Base-by-base conservation (phyloP, 2,888 invertebrate genomes). In the Athalia circularis region DNA sequence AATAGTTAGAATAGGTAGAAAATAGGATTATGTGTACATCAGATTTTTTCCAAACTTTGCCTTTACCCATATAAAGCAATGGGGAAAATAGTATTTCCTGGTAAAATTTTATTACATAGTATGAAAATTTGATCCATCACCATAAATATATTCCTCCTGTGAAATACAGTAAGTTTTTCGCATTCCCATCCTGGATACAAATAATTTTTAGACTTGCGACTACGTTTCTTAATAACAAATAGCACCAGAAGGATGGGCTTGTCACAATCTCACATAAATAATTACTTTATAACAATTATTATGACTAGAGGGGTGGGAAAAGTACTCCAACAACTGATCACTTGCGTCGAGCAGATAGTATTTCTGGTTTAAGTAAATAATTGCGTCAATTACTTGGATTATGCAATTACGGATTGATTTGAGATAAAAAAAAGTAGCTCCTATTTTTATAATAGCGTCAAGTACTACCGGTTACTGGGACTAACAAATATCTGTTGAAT, bases 291-390 rank as follows among this genome's bases (percentile, higher is more conserved):
- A 84, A 79, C 81, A 83, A 83, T 75, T 75, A 72, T 72, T 84
- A 85, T 87, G 87, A 88, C 87, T 88, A 87, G 87, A 87, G 83
- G 80, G 79, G 79, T 79, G 76, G 81, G 83, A 80, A 83, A 83
- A 83, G 84, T 82, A 80, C 83, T 29, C 29, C 29, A 29, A 29
- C 0, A 29, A 29, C 29, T 29, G 29, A 2, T 29, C 29, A 29
- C 29, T 29, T 29, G 29, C 29, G 29, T 29, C 29, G 29, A 29
- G 29, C 29, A 59, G 5, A 59, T 29, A 29, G 29, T 64, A 29
- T n/a, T 54, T 54, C 54, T 54, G 4, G 54, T 54, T 54, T n/a
- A 54, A 54, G 9, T n/a, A 4, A 54, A 11, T n/a, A n/a, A 54
- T 54, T 8, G n/a, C 8, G n/a, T 11, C 3, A 3, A 54, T 54